Base-by-base conservation (phyloP, 2,113 vertebrate genomes). In the Hyaena hyaena region DNA sequence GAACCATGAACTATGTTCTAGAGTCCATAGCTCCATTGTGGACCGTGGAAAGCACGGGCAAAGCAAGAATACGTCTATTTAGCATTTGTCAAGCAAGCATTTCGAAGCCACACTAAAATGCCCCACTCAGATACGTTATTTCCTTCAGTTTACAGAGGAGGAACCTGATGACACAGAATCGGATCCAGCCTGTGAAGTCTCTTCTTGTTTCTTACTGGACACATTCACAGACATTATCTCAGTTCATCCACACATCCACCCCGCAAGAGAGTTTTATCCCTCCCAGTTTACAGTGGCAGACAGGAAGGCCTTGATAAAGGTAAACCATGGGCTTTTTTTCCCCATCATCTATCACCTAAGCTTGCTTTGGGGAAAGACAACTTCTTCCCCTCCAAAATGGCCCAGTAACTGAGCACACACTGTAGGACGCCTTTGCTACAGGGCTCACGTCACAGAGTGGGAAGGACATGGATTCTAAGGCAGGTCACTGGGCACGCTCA, bases 21-120 rank as follows among this genome's bases (percentile, higher is more conserved):
- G 26, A 76, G 61, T 7, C 50, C 80, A 79, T 0, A 33, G 69
- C 89, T 87, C 92, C 89, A 77, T 1, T 85, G 84, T 50, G 45
- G 86, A 14, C 69, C 39, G 71, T 3, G 71, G 61, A 53, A 21
- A 80, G 80, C 9, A 35, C 1, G 2, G 68, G 16, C 69, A 26
- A 35, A 82, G 39, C 76, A 93, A 90, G 87, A 92, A 71, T 45
- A 87, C 50, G 19, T 69, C 97, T 53, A 15, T 63, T 74, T 23
- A 65, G 85, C 7, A 61, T 15, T 55, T 50, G 68, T 73, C 8
- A 83, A 61, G 68, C 63, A 43, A 86, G 83, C 83, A 26, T n/a
- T 7, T 31, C 65, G 77, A 76, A 66, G 39, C 26, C 24, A 43
- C 43, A 11, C 28, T 68, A 1, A 76, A 43, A 81, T 48, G 50